Conservation (phyloP, 2,797 vertebrate genomes). For the Argyrosomus regius region DNA sequence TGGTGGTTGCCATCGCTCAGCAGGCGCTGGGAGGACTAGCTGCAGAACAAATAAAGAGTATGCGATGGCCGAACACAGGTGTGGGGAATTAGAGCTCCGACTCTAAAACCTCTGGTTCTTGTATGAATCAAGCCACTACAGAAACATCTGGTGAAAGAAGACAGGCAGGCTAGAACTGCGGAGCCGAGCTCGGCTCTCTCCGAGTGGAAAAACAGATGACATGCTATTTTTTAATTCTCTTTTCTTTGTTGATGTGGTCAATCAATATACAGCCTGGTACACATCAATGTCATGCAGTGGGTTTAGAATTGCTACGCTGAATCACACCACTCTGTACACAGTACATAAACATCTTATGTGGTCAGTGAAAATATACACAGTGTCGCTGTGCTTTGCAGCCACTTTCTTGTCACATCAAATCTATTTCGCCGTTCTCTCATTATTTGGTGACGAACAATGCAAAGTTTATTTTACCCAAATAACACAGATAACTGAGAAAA, state of each 20-base stretch:
- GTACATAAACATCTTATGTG: conserved; percentile 55
- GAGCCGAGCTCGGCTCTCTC: conserved; percentile 51
- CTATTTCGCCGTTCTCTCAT: conserved; percentile 61
- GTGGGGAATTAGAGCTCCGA: conserved; percentile 72
- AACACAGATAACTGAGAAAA: conserved; percentile 66
- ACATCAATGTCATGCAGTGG: conserved; percentile 70
- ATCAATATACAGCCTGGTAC: conserved; percentile 76
- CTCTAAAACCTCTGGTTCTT: conserved; percentile 59
- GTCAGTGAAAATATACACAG: conserved; percentile 47
- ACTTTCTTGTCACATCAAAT: conserved; percentile 57
- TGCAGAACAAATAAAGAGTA: conserved; percentile 77
- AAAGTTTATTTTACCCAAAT: conserved; percentile 67
- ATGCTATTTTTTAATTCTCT: conserved; percentile 63
- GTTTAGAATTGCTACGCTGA: conserved; percentile 51
- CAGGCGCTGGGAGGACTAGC: conserved; percentile 64
- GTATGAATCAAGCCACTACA: conserved; percentile 66
- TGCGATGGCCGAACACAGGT: conserved; percentile 74
- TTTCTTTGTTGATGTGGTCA: conserved; percentile 78
- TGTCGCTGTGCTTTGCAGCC: conserved; percentile 37
- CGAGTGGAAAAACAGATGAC: conserved; percentile 79
- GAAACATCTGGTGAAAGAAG: conserved; percentile 75
- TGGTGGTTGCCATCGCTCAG: conserved; percentile 73
- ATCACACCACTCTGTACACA: conserved; percentile 52
- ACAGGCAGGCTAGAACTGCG: conserved; percentile 54
- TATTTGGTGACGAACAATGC: conserved; percentile 61